Evolutionary conservation across 2,113 vertebrate species (phyloP), one percentile per base, ranked within the genome.

Genomic region (Potamarius usumacintae): DNA sequence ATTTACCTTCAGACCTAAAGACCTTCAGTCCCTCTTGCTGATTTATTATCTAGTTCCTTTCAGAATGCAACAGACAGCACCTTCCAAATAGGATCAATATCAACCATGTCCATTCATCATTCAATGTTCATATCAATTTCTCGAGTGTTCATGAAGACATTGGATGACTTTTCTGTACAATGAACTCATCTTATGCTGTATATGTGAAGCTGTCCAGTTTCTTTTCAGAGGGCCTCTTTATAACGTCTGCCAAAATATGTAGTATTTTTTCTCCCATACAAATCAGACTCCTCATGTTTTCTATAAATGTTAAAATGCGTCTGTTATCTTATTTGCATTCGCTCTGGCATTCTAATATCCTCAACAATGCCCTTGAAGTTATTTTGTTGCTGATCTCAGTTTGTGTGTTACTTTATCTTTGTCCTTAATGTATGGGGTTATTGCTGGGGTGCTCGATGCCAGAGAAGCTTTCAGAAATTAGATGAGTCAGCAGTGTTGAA

Each of bases 391-490:
- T 82, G 58, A 78, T 83, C 5, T 83, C 25, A 72, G 14, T 71
- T 63, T 83, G 48, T 10, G 8, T 9, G 18, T 53, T 77, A 71
- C 60, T 63, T 60, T 14, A 34, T 55, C 48, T 76, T 65, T 76
- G 80, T 63, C 80, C 48, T 48, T 82, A 65, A 55, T 57, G 48
- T 82, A 65, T 71, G 12, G n/a, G 78, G 84, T 62, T n/a, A 58
- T 65, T 81, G 65, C 9, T 15, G 17, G 57, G 22, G 11, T 76
- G 42, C 42, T 83, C 30, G 7, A 50, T 83, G 88, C 85, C 88
- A 86, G 53, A 50, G 30, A 78, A 84, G 88, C 88, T 83, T 77
- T 86, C 78, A 89, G 58, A 89, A 77, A 86, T 86, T 34, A 83
- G 69, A 58, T 83, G 85, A 86, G 58, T 89, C 88, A 89, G 71